Conservation (phyloP, 1,140 invertebrate genomes). For the Neodiprion pinetum region DNA sequence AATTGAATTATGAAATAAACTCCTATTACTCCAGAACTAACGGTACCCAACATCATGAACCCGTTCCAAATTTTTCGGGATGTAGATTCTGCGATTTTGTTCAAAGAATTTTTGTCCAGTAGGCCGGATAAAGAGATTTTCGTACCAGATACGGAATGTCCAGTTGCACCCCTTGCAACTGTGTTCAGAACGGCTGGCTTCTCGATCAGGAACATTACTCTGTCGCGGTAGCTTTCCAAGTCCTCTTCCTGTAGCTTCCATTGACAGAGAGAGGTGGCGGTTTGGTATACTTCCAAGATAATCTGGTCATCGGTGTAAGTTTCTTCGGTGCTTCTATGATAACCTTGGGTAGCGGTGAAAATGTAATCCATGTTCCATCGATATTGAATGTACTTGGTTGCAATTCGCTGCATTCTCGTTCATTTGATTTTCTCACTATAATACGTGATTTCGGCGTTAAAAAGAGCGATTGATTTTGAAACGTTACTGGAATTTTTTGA, state of each 20-base stretch:
- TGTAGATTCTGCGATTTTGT: conserved; percentile 16
- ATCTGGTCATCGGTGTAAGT: too few relatives aligned
- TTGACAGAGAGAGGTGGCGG: background rate
- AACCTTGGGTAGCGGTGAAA: too few relatives aligned
- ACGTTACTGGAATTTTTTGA: too few relatives aligned
- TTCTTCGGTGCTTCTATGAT: too few relatives aligned
- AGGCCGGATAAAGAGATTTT: conserved; percentile 17
- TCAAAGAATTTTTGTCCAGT: conserved; percentile 21
- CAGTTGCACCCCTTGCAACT: conserved; percentile 15
- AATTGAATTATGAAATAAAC: conserved; percentile 16
- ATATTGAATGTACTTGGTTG: too few relatives aligned
- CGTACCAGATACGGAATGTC: background rate
- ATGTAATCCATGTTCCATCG: too few relatives aligned
- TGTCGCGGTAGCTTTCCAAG: conserved; percentile 5
- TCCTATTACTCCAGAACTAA: conserved; percentile 24
- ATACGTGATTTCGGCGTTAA: too few relatives aligned
- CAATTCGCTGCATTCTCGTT: too few relatives aligned
- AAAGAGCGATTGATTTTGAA: too few relatives aligned
- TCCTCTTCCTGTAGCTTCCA: conserved; percentile 15
- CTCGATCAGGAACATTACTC: conserved; percentile 23
- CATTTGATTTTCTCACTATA: too few relatives aligned
- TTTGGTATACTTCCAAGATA: too few relatives aligned
- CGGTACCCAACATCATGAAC: conserved; percentile 18
- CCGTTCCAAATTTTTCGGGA: conserved; percentile 22
- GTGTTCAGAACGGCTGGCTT: conserved; percentile 20